A percentile compares a stretch with the other conserved stretches of the same genome.
Conservation (phyloP, 2,797 vertebrate species). For the Naso thynnoides region DNA sequence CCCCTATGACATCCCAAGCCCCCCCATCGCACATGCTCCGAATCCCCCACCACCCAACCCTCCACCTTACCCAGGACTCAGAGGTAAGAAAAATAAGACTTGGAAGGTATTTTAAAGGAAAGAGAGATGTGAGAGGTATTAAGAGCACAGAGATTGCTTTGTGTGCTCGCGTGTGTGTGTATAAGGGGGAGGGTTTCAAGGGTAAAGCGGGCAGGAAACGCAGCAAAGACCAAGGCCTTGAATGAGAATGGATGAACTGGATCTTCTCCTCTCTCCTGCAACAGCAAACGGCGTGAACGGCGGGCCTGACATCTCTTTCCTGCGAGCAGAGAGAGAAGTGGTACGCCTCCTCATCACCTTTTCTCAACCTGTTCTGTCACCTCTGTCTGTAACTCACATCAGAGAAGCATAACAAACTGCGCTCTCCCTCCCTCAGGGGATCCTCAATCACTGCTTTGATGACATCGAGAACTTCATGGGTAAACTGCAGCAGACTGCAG, state of each 20-base stretch:
- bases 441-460: slow-evolving; percentile 92
- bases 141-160: slow-evolving; percentile 69
- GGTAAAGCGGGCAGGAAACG: slow-evolving; percentile 32
- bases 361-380: not conserved
- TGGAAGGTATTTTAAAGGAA: slow-evolving; percentile 23
- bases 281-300: slow-evolving; percentile 73
- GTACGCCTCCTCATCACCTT: slow-evolving; percentile 58
- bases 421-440: slow-evolving; percentile 78
- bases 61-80: slow-evolving; percentile 79
- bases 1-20: slow-evolving; percentile 67
- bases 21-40: slow-evolving; percentile 70
- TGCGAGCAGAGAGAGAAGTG: slow-evolving; percentile 85
- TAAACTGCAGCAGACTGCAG: slow-evolving; percentile 89
- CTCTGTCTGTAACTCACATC: not conserved
- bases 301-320: slow-evolving; percentile 75
- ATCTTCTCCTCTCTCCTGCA: slow-evolving; percentile 37
- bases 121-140: slow-evolving; percentile 40
- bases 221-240: slow-evolving; percentile 10
- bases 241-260: slow-evolving; percentile 59
- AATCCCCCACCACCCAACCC: slow-evolving; percentile 75
- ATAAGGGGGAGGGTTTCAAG: slow-evolving; percentile 12
- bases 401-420: not conserved
- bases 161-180: slow-evolving; percentile 61
- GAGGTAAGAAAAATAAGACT: slow-evolving; percentile 59
- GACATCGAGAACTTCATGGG: slow-evolving; percentile 90